Evolutionary conservation across 1,140 invertebrate genomes (phyloP).

Genomic region (Heliconius himera): DNA sequence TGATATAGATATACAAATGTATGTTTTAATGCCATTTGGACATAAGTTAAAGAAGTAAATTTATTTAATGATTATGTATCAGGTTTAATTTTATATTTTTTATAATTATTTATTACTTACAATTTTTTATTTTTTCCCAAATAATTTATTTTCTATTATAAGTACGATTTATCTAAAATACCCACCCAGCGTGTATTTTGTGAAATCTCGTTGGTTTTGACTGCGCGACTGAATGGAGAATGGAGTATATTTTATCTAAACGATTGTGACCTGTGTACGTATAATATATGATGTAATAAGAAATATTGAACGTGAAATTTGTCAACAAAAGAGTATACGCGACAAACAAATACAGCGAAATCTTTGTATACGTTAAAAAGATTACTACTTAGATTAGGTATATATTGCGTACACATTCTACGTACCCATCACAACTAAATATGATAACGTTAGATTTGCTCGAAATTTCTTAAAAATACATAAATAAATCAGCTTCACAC

Average conservation of each 20-base stretch:
- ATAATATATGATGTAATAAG: not conserved
- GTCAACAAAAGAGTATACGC: not conserved
- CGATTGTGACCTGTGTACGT: not conserved
- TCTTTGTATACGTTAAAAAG: no score
- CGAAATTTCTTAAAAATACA: no score
- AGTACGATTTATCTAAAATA: not conserved
- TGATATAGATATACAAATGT: no score
- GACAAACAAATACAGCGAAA: not conserved
- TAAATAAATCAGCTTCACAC: no score
- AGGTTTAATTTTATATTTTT: no score
- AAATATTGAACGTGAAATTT: not conserved
- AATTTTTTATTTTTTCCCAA: not conserved
- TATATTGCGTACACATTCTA: no score
- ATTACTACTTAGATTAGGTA: no score
- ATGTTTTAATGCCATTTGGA: no score
- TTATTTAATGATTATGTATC: no score
- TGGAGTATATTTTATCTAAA: not conserved
- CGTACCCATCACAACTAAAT: no score
- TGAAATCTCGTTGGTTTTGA: not conserved
- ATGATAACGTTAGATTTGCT: no score
- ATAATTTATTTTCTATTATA: not conserved
- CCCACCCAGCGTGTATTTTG: not conserved
- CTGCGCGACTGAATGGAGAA: not conserved
- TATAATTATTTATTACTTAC: not conserved
- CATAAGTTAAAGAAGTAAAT: no score